Conservation (phyloP, 2,797 vertebrate species). For the Characodon lateralis region DNA sequence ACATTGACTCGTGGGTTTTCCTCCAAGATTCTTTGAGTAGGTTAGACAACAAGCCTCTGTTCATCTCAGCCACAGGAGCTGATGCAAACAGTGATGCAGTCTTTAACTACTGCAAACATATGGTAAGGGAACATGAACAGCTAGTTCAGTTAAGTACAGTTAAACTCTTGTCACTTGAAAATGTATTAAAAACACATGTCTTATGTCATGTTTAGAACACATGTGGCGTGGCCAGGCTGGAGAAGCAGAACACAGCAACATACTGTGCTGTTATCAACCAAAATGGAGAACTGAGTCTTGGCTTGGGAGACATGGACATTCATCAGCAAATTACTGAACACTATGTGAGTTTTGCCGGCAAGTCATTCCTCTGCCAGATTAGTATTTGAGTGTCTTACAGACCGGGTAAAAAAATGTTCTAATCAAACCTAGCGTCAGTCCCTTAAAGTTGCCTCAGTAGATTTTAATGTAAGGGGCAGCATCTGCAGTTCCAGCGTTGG, state of each 20-base stretch:
- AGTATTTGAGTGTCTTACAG: not conserved
- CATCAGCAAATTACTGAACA: constrained; percentile 87
- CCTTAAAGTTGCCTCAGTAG: not conserved
- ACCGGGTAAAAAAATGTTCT: not conserved
- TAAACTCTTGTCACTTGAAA: not conserved
- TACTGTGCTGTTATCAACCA: constrained; percentile 86
- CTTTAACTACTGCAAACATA: constrained; percentile 85
- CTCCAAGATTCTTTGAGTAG: constrained; percentile 86
- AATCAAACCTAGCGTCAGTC: not conserved
- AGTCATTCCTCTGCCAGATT: not conserved
- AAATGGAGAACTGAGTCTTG: constrained; percentile 85
- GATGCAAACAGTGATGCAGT: constrained; percentile 85
- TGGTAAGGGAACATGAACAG: constrained; percentile 75
- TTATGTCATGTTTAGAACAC: constrained; percentile 79
- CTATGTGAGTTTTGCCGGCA: constrained; percentile 78
- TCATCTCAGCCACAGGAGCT: constrained; percentile 87
- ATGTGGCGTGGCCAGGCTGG: constrained; percentile 78
- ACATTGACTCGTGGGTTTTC: constrained; percentile 8
- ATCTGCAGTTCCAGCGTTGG: not conserved
- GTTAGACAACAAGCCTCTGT: constrained; percentile 79
- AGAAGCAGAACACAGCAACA: constrained; percentile 84
- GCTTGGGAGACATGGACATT: constrained; percentile 91
- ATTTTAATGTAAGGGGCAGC: not conserved
- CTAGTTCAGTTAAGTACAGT: not conserved
- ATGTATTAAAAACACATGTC: not conserved